Base-by-base conservation (phyloP, 2,888 invertebrate species). In the Teinopalpus imperialis region DNA sequence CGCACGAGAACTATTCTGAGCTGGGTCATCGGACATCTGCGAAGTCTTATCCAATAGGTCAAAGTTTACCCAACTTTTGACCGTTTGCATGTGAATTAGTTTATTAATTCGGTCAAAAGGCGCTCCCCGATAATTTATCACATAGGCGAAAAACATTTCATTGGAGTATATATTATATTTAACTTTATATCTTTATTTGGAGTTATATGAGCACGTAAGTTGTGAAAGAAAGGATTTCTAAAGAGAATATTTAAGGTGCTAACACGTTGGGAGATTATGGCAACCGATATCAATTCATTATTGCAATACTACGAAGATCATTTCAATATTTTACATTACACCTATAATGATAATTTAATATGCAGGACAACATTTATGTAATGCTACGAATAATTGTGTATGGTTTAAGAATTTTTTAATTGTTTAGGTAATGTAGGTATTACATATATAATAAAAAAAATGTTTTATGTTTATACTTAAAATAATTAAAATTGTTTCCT, bases 31-130 rank as follows among this genome's bases (percentile, higher is more conserved):
- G 23, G 23, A 23, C 35, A 41, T 46, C 24, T 46, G 29, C 8
- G n/a, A 46, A 23, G 12, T 34, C 20, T 48, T 46, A 64, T 54
- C 52, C 61, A 66, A 67, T 53, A 68, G 61, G 57, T 69, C 57
- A 62, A 57, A 61, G 59, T 60, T 70, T 66, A 59, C 63, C 40
- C 47, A 64, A 63, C 57, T 52, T 42, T 56, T 48, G 47, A 45
- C 48, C 43, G 62, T 68, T 61, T 59, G 58, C 62, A 58, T 59
- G 52, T 41, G 49, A 51, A 58, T 61, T 59, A 53, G 52, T 54
- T 51, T 54, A 61, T 56, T 52, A 46, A 39, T 29, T 40, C 29
- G 41, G 41, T 48, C 32, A 40, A 52, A 55, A 59, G 56, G 57
- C 52, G 51, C 43, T 45, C 13, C 14, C 18, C 32, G 39, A 36